Evolutionary conservation across 2,797 vertebrate genomes (phyloP).

Genomic region (Melanogrammus aeglefinus): DNA sequence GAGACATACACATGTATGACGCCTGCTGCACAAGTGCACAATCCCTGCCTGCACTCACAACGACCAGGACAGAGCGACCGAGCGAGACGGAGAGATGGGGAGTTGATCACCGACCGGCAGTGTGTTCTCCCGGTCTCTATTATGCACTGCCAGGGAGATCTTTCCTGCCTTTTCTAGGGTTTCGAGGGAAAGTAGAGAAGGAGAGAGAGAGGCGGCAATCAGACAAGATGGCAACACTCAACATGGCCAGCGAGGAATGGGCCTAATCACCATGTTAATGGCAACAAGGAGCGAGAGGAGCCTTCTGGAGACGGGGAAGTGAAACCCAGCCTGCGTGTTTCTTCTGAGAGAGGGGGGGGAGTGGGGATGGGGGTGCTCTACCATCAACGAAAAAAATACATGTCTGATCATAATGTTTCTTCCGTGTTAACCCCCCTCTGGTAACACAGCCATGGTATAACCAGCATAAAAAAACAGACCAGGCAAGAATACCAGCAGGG

Average conservation of each 20-base stretch:
- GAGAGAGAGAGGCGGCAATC: conserved; percentile 34
- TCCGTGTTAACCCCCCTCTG: too few species aligned
- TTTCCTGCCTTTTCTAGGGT: conserved; percentile 16
- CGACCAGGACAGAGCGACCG: neutral
- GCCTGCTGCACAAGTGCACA: neutral
- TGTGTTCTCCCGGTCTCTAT: conserved; percentile 37
- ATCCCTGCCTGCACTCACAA: conserved; percentile 9
- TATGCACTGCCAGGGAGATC: conserved; percentile 26
- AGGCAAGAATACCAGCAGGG: neutral
- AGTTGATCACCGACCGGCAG: conserved; percentile 48
- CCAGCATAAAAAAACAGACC: neutral
- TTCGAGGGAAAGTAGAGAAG: conserved; percentile 12
- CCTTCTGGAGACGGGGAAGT: too few species aligned
- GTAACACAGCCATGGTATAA: too few species aligned
- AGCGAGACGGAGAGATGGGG: conserved; percentile 37
- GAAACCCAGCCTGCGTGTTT: too few species aligned
- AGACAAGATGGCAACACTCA: conserved; percentile 24
- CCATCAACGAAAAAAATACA: too few species aligned
- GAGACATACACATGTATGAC: neutral
- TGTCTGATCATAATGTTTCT: too few species aligned
- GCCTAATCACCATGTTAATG: too few species aligned
- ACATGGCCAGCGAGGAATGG: too few species aligned
- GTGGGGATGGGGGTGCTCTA: too few species aligned
- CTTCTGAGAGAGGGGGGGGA: too few species aligned
- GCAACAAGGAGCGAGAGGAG: too few species aligned